Evolutionary conservation across 2,797 vertebrate species (phyloP).

Genomic region (Carduelis carduelis): DNA sequence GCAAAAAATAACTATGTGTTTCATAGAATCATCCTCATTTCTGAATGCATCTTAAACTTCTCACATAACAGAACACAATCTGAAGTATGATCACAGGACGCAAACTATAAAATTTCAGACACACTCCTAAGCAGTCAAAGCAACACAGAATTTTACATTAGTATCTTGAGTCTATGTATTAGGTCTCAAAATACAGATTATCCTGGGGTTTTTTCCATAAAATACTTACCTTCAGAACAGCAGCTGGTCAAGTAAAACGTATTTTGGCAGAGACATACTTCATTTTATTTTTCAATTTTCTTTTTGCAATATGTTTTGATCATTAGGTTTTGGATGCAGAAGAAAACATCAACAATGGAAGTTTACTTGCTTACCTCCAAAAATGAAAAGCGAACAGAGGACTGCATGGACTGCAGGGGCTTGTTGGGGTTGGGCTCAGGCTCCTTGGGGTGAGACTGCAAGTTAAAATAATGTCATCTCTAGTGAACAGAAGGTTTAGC

Average conservation of each 20-base stretch:
- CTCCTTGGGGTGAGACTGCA: constrained; percentile 99
- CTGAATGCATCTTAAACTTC: background rate
- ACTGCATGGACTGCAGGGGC: constrained; percentile 98
- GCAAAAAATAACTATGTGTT: background rate
- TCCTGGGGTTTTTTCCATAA: background rate
- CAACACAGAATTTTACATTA: background rate
- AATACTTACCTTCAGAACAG: background rate
- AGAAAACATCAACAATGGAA: constrained; percentile 62
- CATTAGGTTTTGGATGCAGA: constrained; percentile 14
- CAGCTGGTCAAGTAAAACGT: background rate
- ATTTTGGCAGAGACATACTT: background rate
- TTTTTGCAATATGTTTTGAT: background rate
- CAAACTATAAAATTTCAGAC: background rate
- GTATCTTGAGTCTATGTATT: background rate
- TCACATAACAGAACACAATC: background rate
- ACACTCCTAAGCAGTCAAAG: background rate
- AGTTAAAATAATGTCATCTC: constrained; percentile 91
- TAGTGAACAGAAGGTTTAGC: constrained; percentile 70
- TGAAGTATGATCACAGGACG: background rate
- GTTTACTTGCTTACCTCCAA: constrained; percentile 93
- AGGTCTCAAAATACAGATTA: background rate
- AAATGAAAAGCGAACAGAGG: constrained; percentile 99
- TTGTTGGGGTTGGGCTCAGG: constrained; percentile 99
- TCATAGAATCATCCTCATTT: background rate
- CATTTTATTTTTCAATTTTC: background rate